Conservation (phyloP, 1,140 invertebrate species). For the Zaprionus gabonicus region DNA sequence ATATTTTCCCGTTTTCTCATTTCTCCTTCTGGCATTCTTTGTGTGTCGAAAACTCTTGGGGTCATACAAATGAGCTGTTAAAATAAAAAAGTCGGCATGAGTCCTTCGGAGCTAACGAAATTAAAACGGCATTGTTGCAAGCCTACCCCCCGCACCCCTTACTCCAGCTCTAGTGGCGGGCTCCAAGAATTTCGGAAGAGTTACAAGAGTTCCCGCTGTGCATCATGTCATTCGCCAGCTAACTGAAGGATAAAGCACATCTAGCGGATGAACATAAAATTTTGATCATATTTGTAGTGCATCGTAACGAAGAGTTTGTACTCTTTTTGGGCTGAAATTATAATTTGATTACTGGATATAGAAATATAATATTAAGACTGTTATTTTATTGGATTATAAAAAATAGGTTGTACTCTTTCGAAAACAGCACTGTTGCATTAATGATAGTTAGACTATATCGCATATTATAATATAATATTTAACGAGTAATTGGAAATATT, state of each 20-base stretch:
- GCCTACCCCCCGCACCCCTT: no score
- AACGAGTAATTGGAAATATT: no score
- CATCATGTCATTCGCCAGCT: background rate
- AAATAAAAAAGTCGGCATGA: constrained; percentile 76
- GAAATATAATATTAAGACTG: background rate
- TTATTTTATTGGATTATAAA: background rate
- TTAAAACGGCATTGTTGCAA: constrained; percentile 60
- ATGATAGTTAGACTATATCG: background rate
- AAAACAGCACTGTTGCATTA: rapidly evolving
- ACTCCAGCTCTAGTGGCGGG: no score
- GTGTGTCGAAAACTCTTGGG: constrained; percentile 16
- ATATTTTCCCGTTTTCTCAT: constrained; percentile 1
- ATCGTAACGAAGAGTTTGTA: background rate
- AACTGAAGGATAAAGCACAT: background rate
- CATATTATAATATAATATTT: background rate
- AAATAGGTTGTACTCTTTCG: background rate
- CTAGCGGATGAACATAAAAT: background rate
- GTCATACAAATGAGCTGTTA: constrained; percentile 69
- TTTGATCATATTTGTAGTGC: background rate
- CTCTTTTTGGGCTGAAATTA: background rate
- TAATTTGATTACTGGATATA: background rate
- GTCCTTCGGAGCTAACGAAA: constrained; percentile 57
- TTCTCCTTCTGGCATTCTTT: constrained; percentile 38
- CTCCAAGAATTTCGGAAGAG: constrained; percentile 16
- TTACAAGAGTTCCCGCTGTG: background rate